Base-by-base conservation (phyloP, 2,888 invertebrate genomes). In the Agrochola macilenta region DNA sequence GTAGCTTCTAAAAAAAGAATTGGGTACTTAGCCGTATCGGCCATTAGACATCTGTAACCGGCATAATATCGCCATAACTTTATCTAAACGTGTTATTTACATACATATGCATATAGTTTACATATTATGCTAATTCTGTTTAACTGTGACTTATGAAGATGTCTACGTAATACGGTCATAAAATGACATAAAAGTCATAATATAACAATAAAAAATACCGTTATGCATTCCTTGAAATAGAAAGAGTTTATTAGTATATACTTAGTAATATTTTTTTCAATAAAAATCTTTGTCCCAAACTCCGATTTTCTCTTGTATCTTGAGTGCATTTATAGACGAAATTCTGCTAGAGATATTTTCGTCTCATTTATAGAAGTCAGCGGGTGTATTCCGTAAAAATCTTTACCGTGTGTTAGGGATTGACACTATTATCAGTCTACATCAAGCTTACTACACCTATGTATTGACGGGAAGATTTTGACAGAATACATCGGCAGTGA, bases 1-100 rank as follows among this genome's bases (percentile, higher is more conserved):
- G 5, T 58, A 60, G 23, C 35, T 57, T 69, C 35, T 39, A 39
- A 39, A 39, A 39, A 7, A 39, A 39, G 39, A 74, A 39, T 39
- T 39, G 20, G 69, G 65, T n/a, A 60, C 30, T 30, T 30, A 39
- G 69, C 65, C n/a, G 8, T 35, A 70, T 35, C 20, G 60, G 58
- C n/a, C 52, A 63, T 83, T 61, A 61, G 5, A 64, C 71, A 64
- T 79, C 30, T 74, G 61, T 57, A 66, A 7, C 54, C 0, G 75
- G 75, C 46, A 63, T 83, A 75, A 70, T 69, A 35, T 20, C 35
- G 12, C 39, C 35, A 68, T 77, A 69, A 86, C 43, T 74, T 43
- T 20, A 30, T 23, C 17, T 23, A 7, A 72, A 68, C 52, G 35
- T 73, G 39, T 57, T 61, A 85, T 85, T 86, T 83, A n/a, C 86